A percentile compares a stretch with the other conserved stretches of the same genome.
These are phyloP conservation scores for Ernsta delagoae DNA, from an alignment of 2,888 invertebrate genomes.

Conservation along the genomic window DNA sequence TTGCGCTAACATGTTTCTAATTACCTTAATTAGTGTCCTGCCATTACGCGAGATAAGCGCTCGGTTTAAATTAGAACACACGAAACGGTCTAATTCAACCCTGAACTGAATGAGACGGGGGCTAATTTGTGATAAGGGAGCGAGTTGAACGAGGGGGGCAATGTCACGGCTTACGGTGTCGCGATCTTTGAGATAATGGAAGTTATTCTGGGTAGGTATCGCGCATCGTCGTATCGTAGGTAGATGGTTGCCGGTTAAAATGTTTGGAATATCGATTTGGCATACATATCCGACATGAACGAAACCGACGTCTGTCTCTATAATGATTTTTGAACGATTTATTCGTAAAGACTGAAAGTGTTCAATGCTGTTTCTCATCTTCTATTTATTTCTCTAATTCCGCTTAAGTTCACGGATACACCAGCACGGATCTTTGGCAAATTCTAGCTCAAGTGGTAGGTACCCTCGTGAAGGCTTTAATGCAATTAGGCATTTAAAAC, in stretches of 20 bases:
- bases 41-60: constrained; percentile 67
- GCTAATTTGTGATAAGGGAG: constrained; percentile 79
- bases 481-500: background rate
- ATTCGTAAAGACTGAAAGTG: too few species aligned
- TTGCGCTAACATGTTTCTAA: constrained; percentile 70
- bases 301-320: background rate
- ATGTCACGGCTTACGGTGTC: constrained; percentile 60
- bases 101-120: constrained; percentile 72
- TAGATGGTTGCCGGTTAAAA: constrained; percentile 33
- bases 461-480: too few species aligned
- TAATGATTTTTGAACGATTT: background rate
- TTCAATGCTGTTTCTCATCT: too few species aligned
- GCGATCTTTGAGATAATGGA: constrained; percentile 62
- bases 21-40: constrained; percentile 77
- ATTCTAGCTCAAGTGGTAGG: too few species aligned
- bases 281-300: constrained; percentile 8
- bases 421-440: too few species aligned
- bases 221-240: constrained; percentile 21
- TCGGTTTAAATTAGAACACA: constrained; percentile 75
- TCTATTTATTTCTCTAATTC: too few species aligned
- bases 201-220: constrained; percentile 59
- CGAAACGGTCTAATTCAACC: constrained; percentile 72
- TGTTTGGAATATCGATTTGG: constrained; percentile 26
- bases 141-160: constrained; percentile 69
- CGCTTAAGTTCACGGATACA: too few species aligned